These are phyloP conservation scores for Troides aeacus DNA, from an alignment of 2,888 invertebrate genomes.

Conservation along the genomic window DNA sequence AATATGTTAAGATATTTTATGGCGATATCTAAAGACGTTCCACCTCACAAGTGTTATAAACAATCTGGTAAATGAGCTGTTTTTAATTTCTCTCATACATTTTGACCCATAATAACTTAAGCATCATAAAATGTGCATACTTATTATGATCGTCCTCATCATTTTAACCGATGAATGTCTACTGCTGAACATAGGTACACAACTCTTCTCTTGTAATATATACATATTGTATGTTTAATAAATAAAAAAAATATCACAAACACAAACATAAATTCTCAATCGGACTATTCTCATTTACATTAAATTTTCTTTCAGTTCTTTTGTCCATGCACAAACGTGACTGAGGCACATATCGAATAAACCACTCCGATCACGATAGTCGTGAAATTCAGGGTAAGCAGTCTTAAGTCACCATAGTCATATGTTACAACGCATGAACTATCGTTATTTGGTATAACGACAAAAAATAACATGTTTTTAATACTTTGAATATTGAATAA, in stretches of 20 bases:
- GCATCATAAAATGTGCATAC: too few relatives aligned
- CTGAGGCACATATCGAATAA: constrained; percentile 44
- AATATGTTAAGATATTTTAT: too few relatives aligned
- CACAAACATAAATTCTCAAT: constrained; percentile 34
- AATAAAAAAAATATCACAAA: neutral
- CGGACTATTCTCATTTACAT: constrained; percentile 49
- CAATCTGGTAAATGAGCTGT: too few relatives aligned
- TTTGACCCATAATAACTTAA: too few relatives aligned
- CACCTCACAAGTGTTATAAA: too few relatives aligned
- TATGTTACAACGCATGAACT: neutral
- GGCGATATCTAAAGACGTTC: too few relatives aligned
- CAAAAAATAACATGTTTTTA: neutral
- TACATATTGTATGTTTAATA: neutral
- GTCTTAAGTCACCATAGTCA: constrained; percentile 11
- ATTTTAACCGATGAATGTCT: too few relatives aligned
- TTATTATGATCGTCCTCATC: too few relatives aligned
- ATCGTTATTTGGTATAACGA: neutral
- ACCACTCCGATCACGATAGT: constrained; percentile 64
- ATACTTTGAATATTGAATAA: too few relatives aligned
- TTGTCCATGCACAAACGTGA: constrained; percentile 63
- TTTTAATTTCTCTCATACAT: too few relatives aligned
- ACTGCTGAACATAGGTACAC: too few relatives aligned
- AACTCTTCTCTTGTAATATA: too few relatives aligned
- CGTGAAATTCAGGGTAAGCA: constrained; percentile 53
- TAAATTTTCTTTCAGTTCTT: constrained; percentile 24